Conservation (phyloP, 2,797 vertebrate genomes). For the Margarornis squamiger region DNA sequence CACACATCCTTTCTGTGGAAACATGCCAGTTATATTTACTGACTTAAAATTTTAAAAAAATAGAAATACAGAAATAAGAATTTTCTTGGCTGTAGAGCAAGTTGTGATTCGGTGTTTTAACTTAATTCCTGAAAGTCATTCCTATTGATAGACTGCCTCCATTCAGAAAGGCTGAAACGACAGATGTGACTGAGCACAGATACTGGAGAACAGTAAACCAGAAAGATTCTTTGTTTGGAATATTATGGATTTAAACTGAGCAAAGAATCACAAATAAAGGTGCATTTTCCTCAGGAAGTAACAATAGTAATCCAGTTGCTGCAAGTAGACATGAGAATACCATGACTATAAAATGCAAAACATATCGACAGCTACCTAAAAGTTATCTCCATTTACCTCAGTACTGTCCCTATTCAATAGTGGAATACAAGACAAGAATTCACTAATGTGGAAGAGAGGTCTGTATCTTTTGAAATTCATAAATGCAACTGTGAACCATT, state of each 20-base stretch:
- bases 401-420: not conserved
- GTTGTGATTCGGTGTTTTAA: not conserved
- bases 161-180: not conserved
- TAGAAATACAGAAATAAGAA: not conserved
- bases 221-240: not conserved
- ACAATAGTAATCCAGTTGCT: not conserved
- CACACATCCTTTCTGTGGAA: not conserved
- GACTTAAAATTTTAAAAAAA: not conserved
- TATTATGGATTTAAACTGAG: not conserved
- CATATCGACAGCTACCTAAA: not conserved
- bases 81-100: not conserved
- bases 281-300: not conserved
- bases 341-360: not conserved
- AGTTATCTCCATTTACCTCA: not conserved
- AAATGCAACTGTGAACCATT: not conserved
- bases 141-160: not conserved
- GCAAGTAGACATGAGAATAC: not conserved
- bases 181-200: not conserved
- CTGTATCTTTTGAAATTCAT: not conserved
- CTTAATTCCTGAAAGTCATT: not conserved
- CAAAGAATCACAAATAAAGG: not conserved
- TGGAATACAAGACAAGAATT: not conserved
- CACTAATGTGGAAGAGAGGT: not conserved
- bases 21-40: not conserved
- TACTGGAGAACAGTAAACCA: not conserved